phyloP scores from a whole-genome alignment of 2,888 invertebrate species.

The Balanococcus diminutus region DNA sequence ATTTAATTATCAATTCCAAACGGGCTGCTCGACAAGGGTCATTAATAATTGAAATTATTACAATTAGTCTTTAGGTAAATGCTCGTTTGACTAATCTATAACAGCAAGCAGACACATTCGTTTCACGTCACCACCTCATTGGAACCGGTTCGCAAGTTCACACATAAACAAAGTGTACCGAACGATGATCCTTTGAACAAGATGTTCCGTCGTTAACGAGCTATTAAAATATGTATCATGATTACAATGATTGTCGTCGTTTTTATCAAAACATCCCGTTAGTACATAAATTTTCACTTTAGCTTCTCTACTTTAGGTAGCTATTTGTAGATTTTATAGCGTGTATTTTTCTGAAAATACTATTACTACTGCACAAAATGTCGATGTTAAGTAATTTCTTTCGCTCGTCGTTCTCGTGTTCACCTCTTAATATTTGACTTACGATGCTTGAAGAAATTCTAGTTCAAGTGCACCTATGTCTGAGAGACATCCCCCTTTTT shows the following conservation, averaged over 20 bases:
- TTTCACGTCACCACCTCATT: background rate
- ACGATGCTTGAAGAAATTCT: background rate
- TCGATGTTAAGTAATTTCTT: background rate
- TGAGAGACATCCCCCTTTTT: background rate
- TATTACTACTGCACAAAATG: background rate
- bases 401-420: background rate
- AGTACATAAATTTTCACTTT: background rate
- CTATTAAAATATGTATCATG: background rate
- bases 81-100: background rate
- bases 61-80: background rate
- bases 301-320: background rate
- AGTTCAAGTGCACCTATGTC: constrained; percentile 3
- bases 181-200: background rate
- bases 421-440: constrained; percentile 22
- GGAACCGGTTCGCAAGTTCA: background rate
- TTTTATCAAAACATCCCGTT: background rate
- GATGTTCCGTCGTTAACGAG: background rate
- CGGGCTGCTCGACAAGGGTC: background rate
- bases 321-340: no score
- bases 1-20: background rate
- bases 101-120: background rate
- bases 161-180: background rate
- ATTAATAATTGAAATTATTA: constrained; percentile 23
- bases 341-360: background rate
- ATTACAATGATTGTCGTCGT: background rate